A percentile compares a stretch with the other conserved stretches of the same genome.
These are phyloP conservation scores for Opisthograptis luteolata DNA, from an alignment of 2,888 invertebrate genomes.

Conservation along the genomic window DNA sequence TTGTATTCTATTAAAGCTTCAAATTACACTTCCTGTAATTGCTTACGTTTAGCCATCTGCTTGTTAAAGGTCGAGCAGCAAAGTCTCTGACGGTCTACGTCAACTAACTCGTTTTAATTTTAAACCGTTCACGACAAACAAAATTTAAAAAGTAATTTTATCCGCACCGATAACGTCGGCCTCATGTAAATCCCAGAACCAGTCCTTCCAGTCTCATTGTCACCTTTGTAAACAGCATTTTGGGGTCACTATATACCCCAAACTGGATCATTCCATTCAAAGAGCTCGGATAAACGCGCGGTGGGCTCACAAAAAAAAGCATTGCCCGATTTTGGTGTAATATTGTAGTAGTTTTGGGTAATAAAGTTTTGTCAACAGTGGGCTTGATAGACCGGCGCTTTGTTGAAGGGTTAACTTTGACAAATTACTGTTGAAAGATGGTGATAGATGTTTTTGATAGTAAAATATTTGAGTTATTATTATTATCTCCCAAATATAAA, in stretches of 20 bases:
- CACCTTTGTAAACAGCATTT: constrained; percentile 54
- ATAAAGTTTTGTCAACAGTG: constrained; percentile 83
- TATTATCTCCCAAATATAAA: too few relatives aligned
- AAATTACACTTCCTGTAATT: too few relatives aligned
- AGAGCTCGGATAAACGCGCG: constrained; percentile 59
- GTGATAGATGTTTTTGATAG: constrained; percentile 44
- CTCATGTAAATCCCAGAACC: constrained; percentile 55
- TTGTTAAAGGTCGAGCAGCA: too few relatives aligned
- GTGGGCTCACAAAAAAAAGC: constrained; percentile 69
- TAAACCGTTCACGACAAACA: constrained; percentile 22
- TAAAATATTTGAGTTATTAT: constrained; percentile 31
- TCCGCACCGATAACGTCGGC: constrained; percentile 22
- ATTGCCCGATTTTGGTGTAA: constrained; percentile 73
- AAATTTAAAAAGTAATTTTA: constrained; percentile 36
- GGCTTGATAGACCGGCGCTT: constrained; percentile 64
- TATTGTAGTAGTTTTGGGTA: constrained; percentile 81
- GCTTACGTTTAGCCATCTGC: too few relatives aligned
- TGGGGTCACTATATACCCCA: constrained; percentile 62
- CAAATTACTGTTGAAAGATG: constrained; percentile 73
- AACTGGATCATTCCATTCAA: constrained; percentile 75
- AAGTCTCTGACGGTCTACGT: too few relatives aligned
- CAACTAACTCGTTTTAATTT: neutral
- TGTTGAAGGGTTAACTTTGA: constrained; percentile 72
- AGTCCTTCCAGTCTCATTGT: constrained; percentile 72
- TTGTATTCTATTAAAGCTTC: too few relatives aligned